Percentiles rank a stretch among this genome's conserved stretches.
phyloP scores from a whole-genome alignment of 2,113 vertebrate genomes.

The Neodontobutis hainanensis region DNA sequence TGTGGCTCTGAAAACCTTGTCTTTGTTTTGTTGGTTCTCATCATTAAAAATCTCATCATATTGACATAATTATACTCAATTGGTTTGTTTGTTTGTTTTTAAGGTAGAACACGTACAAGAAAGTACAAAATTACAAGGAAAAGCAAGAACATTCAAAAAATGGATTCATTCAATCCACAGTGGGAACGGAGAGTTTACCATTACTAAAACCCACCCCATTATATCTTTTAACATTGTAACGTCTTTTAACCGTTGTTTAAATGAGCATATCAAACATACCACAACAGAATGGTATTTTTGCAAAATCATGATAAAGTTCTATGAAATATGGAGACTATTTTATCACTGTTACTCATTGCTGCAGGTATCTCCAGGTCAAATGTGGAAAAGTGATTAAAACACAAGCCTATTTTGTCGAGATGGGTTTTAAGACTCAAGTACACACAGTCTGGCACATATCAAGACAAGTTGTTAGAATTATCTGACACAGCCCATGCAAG shows the following conservation, averaged over 20 bases:
- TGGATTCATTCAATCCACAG: too few species aligned
- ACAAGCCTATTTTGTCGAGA: neutral
- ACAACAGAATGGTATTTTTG: neutral
- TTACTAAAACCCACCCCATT: too few species aligned
- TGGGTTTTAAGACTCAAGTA: too few species aligned
- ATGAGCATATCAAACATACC: too few species aligned
- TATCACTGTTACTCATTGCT: neutral
- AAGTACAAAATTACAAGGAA: too few species aligned
- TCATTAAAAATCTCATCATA: neutral
- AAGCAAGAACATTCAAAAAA: too few species aligned
- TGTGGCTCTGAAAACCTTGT: neutral
- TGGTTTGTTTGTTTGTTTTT: neutral
- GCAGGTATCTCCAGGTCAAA: constrained; percentile 3
- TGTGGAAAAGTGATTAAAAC: constrained; percentile 1
- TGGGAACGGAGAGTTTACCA: too few species aligned
- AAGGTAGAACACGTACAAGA: too few species aligned
- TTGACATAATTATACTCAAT: constrained; percentile 2
- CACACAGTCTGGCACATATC: too few species aligned
- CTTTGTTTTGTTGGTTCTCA: neutral
- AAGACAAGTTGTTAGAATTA: neutral
- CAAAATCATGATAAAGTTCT: neutral
- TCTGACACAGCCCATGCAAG: neutral
- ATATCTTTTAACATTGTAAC: too few species aligned
- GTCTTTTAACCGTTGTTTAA: too few species aligned
- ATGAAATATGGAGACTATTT: neutral